phyloP scores from a whole-genome alignment of 2,113 vertebrate species.

The Dendrocopos noguchii region DNA sequence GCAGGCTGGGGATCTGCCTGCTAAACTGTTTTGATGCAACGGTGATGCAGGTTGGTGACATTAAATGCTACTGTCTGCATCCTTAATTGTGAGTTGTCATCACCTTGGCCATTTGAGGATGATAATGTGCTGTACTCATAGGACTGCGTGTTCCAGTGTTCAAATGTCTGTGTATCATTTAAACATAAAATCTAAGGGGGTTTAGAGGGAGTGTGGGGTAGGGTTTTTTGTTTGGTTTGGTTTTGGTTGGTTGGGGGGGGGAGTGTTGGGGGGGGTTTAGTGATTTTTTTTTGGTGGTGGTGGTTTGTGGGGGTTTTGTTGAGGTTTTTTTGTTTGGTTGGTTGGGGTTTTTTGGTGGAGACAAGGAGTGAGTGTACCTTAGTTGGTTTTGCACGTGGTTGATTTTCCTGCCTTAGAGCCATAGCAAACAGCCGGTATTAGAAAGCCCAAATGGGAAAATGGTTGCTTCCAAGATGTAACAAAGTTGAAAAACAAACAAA shows the following conservation, averaged over 20 bases:
- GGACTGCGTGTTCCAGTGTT: background rate
- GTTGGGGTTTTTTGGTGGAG: background rate
- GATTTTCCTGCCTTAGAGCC: background rate
- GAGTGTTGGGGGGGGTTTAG: no score
- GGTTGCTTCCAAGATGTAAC: slow-evolving; percentile 19
- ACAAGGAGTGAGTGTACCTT: background rate
- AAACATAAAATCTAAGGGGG: background rate
- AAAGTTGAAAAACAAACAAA: slow-evolving; percentile 51
- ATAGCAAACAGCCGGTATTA: background rate
- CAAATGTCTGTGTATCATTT: slow-evolving; percentile 4
- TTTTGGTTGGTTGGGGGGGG: no score
- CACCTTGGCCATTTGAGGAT: slow-evolving; percentile 48
- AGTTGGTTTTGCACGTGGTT: background rate
- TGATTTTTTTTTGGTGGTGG: no score
- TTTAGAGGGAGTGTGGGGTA: background rate
- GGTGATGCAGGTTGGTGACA: slow-evolving; percentile 65
- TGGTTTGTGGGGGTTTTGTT: no score
- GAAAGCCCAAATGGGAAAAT: slow-evolving; percentile 26
- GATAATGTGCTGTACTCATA: slow-evolving; percentile 38
- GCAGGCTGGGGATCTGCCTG: slow-evolving; percentile 47
- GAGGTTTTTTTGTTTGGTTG: no score
- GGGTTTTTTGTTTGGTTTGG: background rate
- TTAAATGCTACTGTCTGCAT: slow-evolving; percentile 67
- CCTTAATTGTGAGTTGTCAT: slow-evolving; percentile 71
- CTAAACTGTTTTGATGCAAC: slow-evolving; percentile 50